Evolutionary conservation across 2,888 invertebrate genomes (phyloP), one percentile per base, ranked within the genome.

Genomic region (Cantharis lateralis): DNA sequence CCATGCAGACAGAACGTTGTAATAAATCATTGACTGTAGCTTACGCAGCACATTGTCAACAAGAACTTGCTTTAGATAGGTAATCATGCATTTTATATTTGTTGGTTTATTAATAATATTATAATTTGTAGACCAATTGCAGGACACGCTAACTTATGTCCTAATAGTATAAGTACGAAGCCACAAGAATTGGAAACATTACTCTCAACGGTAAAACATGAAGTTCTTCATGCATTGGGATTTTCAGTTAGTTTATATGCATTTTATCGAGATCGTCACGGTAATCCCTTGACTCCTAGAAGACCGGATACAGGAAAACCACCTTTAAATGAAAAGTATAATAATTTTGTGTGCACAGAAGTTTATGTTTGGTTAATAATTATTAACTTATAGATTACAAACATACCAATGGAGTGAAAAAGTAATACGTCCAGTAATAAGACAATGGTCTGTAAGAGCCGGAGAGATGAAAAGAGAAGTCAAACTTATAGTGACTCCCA

Each of bases 31-130:
- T 95, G 79, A 98, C 98, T 0, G 97, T 98, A 1, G 98, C 99
- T 0, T 99, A 98, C 88, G 98, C 99, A 0, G 98, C 98, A 0
- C 99, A 99, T 87, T 99, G 99, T 84, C 99, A 99, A 87, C 98
- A 98, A 87, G 99, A 99, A 88, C 92, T 95, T 0, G 94, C 95
- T 0, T 89, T 98, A 48, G 99, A 99, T 89, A 91, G 87, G 87
- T 87, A 79, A 82, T 18, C 15, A 63, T 28, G 26, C 24, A 15
- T 5, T 15, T 62, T 62, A 96, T 95, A 95, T 84, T 79, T 61
- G 63, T 11, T 32, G 4, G 10, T 32, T 4, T 48, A n/a, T 48
- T 48, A 48, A 7, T 48, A 48, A 48, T n/a, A n/a, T n/a, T n/a
- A n/a, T n/a, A 48, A 61, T 78, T 85, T 86, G 64, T 87, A 96